Evolutionary conservation across 2,797 vertebrate genomes (phyloP).

Genomic region (Hippocampus kuda): DNA sequence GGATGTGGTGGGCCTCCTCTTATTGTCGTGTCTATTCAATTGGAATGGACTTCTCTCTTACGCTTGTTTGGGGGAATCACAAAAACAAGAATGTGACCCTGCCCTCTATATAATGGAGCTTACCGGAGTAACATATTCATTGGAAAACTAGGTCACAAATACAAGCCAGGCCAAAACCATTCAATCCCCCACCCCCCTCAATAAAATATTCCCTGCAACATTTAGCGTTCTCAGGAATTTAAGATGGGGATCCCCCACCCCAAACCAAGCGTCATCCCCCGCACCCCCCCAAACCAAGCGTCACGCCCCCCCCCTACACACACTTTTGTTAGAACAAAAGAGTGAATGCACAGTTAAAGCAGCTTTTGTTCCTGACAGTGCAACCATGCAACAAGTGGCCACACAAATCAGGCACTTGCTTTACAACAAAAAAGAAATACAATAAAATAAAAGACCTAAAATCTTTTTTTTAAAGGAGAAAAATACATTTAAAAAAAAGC

Average conservation of each 20-base stretch:
- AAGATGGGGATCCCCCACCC: slow-evolving; percentile 29
- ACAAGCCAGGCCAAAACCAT: slow-evolving; percentile 45
- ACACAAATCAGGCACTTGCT: neutral
- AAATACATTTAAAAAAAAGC: neutral
- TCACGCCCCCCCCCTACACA: too few relatives aligned
- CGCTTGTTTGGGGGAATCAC: slow-evolving; percentile 39
- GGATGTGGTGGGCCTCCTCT: slow-evolving; percentile 11
- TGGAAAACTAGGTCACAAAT: slow-evolving; percentile 53
- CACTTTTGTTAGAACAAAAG: slow-evolving; percentile 62
- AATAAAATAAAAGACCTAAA: slow-evolving; percentile 9
- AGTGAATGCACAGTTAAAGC: slow-evolving; percentile 63
- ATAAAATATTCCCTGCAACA: slow-evolving; percentile 33
- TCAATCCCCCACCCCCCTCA: slow-evolving; percentile 23
- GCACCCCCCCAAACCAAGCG: too few relatives aligned
- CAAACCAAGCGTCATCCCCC: neutral
- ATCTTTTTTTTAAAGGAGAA: too few relatives aligned
- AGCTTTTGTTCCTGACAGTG: slow-evolving; percentile 70
- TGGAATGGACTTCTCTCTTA: slow-evolving; percentile 34
- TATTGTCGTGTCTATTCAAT: slow-evolving; percentile 28
- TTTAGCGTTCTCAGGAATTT: slow-evolving; percentile 41
- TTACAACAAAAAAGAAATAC: slow-evolving; percentile 5
- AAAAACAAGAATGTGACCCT: slow-evolving; percentile 29
- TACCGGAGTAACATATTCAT: slow-evolving; percentile 31
- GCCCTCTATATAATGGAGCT: slow-evolving; percentile 37
- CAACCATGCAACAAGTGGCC: slow-evolving; percentile 53